Percentiles rank a stretch among this genome's conserved stretches.
Conservation (phyloP, 2,888 invertebrate genomes). For the Calameuta pallipes region DNA sequence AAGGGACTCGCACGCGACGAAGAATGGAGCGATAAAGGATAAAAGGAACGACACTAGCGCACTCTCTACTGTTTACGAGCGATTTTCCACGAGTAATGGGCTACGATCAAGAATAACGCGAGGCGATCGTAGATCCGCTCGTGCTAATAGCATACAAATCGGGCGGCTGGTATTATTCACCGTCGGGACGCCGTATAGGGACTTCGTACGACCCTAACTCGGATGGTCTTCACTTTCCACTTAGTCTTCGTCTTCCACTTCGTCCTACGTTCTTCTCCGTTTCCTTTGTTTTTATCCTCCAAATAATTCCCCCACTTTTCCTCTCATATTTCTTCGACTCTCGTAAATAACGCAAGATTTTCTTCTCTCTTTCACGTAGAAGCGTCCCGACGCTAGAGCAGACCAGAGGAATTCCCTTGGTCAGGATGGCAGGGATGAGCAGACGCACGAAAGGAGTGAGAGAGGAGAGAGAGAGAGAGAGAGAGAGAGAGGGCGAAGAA, state of each 20-base stretch:
- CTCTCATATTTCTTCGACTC: neutral
- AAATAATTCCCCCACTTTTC: neutral
- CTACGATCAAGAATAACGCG: slow-evolving; percentile 48
- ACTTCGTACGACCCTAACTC: slow-evolving; percentile 20
- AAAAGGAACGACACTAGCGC: slow-evolving; percentile 20
- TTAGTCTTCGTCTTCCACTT: neutral
- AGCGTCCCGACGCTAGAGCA: neutral
- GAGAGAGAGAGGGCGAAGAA: neutral
- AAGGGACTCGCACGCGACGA: slow-evolving; percentile 27
- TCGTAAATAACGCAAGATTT: neutral
- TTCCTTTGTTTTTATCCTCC: neutral
- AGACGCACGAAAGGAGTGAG: neutral
- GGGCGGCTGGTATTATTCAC: slow-evolving; percentile 51
- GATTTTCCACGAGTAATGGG: slow-evolving; percentile 53
- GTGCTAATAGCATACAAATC: slow-evolving; percentile 59
- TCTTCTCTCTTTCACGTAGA: neutral
- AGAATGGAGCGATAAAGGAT: slow-evolving; percentile 52
- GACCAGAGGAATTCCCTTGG: neutral
- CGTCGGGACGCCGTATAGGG: slow-evolving; percentile 48
- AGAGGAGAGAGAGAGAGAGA: too few relatives aligned
- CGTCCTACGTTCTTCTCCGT: slow-evolving; percentile 33
- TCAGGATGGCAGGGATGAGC: neutral
- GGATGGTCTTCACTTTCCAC: neutral
- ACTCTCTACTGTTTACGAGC: slow-evolving; percentile 45
- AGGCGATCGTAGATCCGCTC: slow-evolving; percentile 50